Evolutionary conservation across 2,113 vertebrate species (phyloP), one percentile per base, ranked within the genome.

Genomic region (Chaenocephalus aceratus): DNA sequence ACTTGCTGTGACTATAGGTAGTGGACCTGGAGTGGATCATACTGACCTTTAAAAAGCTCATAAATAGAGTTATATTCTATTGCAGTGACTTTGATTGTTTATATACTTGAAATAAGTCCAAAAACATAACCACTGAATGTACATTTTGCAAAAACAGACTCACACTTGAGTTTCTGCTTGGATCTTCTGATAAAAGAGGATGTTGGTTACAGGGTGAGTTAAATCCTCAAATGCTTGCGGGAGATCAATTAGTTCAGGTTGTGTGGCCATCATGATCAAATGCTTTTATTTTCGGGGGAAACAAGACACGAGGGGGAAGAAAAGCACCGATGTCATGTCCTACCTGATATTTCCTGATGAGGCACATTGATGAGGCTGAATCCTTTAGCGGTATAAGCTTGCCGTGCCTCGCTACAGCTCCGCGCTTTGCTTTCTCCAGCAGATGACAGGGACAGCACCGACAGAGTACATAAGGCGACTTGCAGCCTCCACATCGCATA

Each of bases 321-420:
- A 16, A 46, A 14, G 64, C 60, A 46, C 44, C 15, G 69, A 21
- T 72, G 68, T 44, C n/a, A 36, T 44, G 86, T 15, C 91, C 80
- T 95, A 98, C 97, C 97, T 96, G 97, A 95, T 92, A 97, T 97
- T 91, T 98, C 96, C 93, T 97, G 97, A 89, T 95, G 96, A 88
- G 97, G 97, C 74, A 96, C 95, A 93, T 95, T 95, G 94, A 92
- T 92, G 89, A 97, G 91, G 95, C 96, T 97, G 96, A 97, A 97
- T 86, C 97, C 97, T 91, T 97, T 97, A 62, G 95, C 95, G 78
- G 93, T 94, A 88, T 97, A 98, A 61, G 97, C 97, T 85, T 97
- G 96, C 84, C 96, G 95, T 91, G 97, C 97, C 92, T 98, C 97
- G 80, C 95, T 88, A 92, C 97, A 98, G 96, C 96, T 96, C 91